These are phyloP conservation scores for Coryphaenoides rupestris DNA, from an alignment of 2,113 vertebrate genomes.

Conservation along the genomic window DNA sequence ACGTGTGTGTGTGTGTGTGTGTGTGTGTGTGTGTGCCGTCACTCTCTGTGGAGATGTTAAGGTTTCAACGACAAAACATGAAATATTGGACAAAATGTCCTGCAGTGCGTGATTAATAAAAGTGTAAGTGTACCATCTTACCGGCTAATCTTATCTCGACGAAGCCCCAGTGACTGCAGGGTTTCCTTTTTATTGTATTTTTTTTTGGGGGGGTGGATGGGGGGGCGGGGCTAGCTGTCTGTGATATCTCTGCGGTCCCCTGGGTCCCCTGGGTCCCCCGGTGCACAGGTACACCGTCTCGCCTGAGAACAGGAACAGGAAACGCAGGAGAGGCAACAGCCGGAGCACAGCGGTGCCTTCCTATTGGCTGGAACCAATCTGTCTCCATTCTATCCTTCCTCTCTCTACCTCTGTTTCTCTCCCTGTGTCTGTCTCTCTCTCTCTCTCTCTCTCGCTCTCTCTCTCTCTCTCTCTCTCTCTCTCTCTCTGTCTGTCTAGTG, in stretches of 20 bases:
- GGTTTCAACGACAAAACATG: too few species aligned
- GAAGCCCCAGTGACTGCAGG: constrained; percentile 43
- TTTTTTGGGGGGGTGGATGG: too few species aligned
- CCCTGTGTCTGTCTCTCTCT: background rate
- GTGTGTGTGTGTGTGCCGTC: too few species aligned
- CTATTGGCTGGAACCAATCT: constrained; percentile 34
- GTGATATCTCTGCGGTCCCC: constrained; percentile 44
- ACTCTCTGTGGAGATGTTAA: too few species aligned
- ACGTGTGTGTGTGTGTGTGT: too few species aligned
- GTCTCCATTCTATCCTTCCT: constrained; percentile 59
- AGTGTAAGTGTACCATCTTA: too few species aligned
- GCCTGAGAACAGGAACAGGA: constrained; percentile 46
- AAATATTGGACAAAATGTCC: too few species aligned
- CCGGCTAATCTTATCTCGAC: constrained; percentile 1
- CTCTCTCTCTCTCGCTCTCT: too few species aligned
- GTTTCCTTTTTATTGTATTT: constrained; percentile 56
- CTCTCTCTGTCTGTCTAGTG: background rate
- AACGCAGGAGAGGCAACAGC: constrained; percentile 66
- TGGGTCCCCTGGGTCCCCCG: too few species aligned
- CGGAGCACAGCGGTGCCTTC: constrained; percentile 22
- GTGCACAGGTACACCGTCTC: constrained; percentile 40
- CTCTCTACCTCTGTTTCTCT: constrained; percentile 17
- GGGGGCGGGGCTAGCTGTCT: constrained; percentile 40
- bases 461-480: constrained; percentile 31
- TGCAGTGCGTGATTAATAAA: too few species aligned